Percentiles rank a stretch among this genome's conserved stretches.
phyloP scores from a whole-genome alignment of 2,888 invertebrate species.

The Pyrgus malvae region DNA sequence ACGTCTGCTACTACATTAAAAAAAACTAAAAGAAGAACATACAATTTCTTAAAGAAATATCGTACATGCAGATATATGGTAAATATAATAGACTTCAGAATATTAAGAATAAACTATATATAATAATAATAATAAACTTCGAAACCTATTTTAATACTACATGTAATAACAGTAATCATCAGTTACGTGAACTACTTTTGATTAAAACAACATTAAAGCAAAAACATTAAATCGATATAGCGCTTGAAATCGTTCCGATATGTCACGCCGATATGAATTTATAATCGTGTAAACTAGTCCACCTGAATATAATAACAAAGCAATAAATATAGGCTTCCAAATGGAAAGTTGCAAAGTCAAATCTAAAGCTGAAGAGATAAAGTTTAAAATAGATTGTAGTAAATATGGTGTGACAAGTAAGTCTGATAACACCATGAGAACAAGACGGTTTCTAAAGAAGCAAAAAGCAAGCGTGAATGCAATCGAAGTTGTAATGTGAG shows the following conservation, averaged over 20 bases:
- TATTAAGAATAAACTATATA: too few relatives aligned
- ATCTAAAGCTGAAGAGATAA: not conserved
- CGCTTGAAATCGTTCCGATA: not conserved
- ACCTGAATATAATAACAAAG: constrained; percentile 11
- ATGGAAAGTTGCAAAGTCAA: not conserved
- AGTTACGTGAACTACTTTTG: too few relatives aligned
- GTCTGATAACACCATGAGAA: constrained; percentile 36
- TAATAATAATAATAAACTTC: too few relatives aligned
- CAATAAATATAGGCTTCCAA: not conserved
- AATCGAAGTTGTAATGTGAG: constrained; percentile 33
- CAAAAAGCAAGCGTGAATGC: constrained; percentile 32
- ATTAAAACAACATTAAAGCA: too few relatives aligned
- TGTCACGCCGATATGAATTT: constrained; percentile 3
- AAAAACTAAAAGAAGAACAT: too few relatives aligned
- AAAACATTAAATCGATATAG: too few relatives aligned
- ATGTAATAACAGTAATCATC: too few relatives aligned
- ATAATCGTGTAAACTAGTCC: constrained; percentile 20
- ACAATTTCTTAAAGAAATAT: too few relatives aligned
- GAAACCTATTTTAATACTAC: too few relatives aligned
- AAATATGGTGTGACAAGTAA: not conserved
- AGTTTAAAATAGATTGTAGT: not conserved
- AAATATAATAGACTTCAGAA: too few relatives aligned
- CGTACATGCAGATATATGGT: too few relatives aligned
- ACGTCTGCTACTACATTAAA: too few relatives aligned
- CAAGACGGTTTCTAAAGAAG: constrained; percentile 37